These are phyloP conservation scores for Potamarius usumacintae DNA, from an alignment of 2,113 vertebrate genomes.

Conservation along the genomic window DNA sequence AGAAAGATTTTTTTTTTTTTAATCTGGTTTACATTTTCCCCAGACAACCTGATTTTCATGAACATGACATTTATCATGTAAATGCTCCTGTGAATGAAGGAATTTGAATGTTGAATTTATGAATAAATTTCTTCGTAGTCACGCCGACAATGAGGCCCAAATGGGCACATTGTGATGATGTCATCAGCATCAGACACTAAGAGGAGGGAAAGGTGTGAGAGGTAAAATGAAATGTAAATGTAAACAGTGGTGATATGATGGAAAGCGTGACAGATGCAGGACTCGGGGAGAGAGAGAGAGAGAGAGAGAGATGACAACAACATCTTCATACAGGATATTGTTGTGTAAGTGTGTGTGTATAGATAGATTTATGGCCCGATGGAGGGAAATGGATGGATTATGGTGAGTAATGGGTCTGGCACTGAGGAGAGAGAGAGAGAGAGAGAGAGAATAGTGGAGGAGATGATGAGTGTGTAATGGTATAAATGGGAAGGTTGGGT, in stretches of 20 bases:
- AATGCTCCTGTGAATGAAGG: background rate
- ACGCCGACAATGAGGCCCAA: background rate
- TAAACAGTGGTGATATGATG: conserved; percentile 14
- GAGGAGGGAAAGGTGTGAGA: background rate
- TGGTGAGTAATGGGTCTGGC: conserved; percentile 3
- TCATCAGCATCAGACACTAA: background rate
- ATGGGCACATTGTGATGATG: background rate
- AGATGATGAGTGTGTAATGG: conserved; percentile 4
- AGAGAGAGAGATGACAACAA: background rate
- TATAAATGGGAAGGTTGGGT: conserved; percentile 6
- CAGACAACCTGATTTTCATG: background rate
- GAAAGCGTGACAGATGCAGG: background rate
- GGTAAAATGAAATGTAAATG: conserved; percentile 29
- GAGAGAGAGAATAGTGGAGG: background rate
- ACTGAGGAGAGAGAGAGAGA: background rate
- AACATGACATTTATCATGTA: background rate
- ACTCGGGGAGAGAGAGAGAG: background rate
- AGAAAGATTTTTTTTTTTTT: background rate
- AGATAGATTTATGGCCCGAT: conserved; percentile 2
- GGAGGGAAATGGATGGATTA: background rate
- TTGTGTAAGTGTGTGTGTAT: conserved; percentile 17
- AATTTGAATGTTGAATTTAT: background rate
- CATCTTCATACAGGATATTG: conserved; percentile 8
- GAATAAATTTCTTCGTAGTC: background rate
- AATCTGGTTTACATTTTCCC: background rate